Evolutionary conservation across 2,113 vertebrate species (phyloP).

Genomic region (Tinamus guttatus): DNA sequence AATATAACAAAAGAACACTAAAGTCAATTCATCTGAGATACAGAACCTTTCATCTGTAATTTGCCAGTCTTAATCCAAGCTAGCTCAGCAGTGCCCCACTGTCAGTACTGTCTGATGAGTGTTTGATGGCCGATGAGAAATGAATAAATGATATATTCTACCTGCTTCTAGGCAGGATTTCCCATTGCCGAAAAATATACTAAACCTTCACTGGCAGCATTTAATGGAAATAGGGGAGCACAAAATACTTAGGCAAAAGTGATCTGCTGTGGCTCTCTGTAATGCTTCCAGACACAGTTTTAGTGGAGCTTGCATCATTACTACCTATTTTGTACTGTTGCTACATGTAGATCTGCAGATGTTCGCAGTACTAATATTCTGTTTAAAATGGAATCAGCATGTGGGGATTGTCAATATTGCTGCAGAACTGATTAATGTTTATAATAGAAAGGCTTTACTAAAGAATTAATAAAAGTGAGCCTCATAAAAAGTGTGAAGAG

Average conservation of each 20-base stretch:
- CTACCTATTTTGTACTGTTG: not conserved
- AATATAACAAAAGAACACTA: not conserved
- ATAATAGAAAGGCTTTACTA: not conserved
- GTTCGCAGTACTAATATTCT: not conserved
- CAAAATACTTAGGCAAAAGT: not conserved
- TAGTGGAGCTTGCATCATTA: not conserved
- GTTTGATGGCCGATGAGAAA: not conserved
- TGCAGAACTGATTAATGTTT: not conserved
- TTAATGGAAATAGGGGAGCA: not conserved
- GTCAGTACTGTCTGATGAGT: not conserved
- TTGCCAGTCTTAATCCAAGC: not conserved
- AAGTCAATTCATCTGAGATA: not conserved
- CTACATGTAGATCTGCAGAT: not conserved
- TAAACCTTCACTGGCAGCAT: not conserved
- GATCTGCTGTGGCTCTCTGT: not conserved
- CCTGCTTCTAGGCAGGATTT: not conserved
- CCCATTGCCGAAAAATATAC: not conserved
- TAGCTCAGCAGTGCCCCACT: not conserved
- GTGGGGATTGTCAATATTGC: not conserved
- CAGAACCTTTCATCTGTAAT: not conserved
- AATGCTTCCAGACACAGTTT: not conserved
- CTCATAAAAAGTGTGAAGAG: not conserved
- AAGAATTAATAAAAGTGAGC: not conserved
- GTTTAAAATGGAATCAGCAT: not conserved
- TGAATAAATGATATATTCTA: not conserved